These are phyloP conservation scores for Hyposoter dolosus DNA, from an alignment of 2,888 invertebrate species.

Conservation along the genomic window DNA sequence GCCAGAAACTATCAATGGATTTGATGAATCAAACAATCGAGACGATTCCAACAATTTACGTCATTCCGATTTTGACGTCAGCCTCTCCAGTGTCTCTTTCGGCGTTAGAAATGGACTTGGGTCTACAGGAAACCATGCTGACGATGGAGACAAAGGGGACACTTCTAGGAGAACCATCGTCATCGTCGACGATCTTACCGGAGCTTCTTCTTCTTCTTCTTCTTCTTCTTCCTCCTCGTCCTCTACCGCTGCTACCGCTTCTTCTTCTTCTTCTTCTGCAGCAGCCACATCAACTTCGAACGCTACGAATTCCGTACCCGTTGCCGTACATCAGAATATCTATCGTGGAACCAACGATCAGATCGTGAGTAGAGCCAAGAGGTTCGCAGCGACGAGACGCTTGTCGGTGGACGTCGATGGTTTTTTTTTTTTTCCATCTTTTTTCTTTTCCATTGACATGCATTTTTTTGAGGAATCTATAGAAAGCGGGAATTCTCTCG, in stretches of 20 bases:
- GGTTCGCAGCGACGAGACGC: conserved; percentile 25
- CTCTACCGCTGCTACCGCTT: conserved; percentile 56
- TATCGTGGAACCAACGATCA: conserved; percentile 78
- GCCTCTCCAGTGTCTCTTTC: conserved; percentile 58
- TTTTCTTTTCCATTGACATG: no score
- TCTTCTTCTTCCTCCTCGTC: conserved; percentile 55
- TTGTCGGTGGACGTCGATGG: conserved; percentile 63
- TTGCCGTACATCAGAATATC: conserved; percentile 73
- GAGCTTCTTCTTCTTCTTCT: conserved; percentile 58
- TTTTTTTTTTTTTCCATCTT: conserved; percentile 7
- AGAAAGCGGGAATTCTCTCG: no score
- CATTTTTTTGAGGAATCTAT: background rate
- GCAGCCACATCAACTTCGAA: conserved; percentile 30
- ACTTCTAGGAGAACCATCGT: conserved; percentile 78
- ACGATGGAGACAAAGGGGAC: conserved; percentile 76
- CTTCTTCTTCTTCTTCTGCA: conserved; percentile 41
- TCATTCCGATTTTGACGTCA: conserved; percentile 20
- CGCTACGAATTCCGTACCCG: conserved; percentile 53
- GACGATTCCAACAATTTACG: conserved; percentile 52
- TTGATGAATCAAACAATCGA: conserved; percentile 10
- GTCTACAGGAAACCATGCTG: conserved; percentile 78
- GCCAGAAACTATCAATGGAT: background rate
- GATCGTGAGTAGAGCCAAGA: conserved; percentile 77
- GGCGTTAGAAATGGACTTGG: conserved; percentile 79
- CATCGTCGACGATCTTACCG: conserved; percentile 66